Evolutionary conservation across 2,113 vertebrate species (phyloP).

Genomic region (Gobiocypris rarus): DNA sequence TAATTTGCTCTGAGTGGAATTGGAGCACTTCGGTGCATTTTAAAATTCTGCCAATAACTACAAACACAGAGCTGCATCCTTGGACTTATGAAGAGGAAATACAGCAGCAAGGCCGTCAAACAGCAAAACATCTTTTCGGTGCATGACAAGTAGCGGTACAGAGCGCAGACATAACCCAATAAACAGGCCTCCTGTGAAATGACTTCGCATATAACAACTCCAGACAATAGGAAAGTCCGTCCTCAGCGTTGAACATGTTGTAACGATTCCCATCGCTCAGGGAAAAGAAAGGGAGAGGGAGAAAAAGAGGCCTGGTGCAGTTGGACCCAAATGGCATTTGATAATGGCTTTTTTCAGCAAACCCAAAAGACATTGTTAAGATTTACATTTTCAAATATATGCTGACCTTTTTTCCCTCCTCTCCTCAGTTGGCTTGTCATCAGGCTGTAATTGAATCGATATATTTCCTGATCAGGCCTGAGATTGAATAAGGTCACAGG

Average conservation of each 20-base stretch:
- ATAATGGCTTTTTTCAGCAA: slow-evolving; percentile 90
- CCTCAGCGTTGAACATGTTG: slow-evolving; percentile 72
- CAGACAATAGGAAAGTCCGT: slow-evolving; percentile 73
- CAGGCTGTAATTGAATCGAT: slow-evolving; percentile 99
- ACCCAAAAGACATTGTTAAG: slow-evolving; percentile 98
- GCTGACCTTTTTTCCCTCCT: slow-evolving; percentile 97
- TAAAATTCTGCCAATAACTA: slow-evolving; percentile 65
- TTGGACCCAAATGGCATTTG: slow-evolving; percentile 95
- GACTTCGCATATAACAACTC: slow-evolving; percentile 63
- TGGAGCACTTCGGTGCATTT: slow-evolving; percentile 73
- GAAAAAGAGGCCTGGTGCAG: slow-evolving; percentile 78
- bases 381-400: slow-evolving; percentile 99
- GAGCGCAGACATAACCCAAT: slow-evolving; percentile 66
- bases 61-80: slow-evolving; percentile 12
- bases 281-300: slow-evolving; percentile 54
- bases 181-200: slow-evolving; percentile 65
- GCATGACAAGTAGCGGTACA: slow-evolving; percentile 61
- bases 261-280: slow-evolving; percentile 80
- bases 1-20: slow-evolving; percentile 77
- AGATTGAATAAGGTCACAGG: slow-evolving; percentile 99
- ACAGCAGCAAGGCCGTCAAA: neutral
- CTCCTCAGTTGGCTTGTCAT: slow-evolving; percentile 96
- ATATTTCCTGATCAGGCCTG: slow-evolving; percentile 99
- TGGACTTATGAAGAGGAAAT: slow-evolving; percentile 19
- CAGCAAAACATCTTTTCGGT: slow-evolving; percentile 36